These are phyloP conservation scores for Enteromius afrohamiltoni DNA, from an alignment of 2,797 vertebrate species.

Conservation along the genomic window DNA sequence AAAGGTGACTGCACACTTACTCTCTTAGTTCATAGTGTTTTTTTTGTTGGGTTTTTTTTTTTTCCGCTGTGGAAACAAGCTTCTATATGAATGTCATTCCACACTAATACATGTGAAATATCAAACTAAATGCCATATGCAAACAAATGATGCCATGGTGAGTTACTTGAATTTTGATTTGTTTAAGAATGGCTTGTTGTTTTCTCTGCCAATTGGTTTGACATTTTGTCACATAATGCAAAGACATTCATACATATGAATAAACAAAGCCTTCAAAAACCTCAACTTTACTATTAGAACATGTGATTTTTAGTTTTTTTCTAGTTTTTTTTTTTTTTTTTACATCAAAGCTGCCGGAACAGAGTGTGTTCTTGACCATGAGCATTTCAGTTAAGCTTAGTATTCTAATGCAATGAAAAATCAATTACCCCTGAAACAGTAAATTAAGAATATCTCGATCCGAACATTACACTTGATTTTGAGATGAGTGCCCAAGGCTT, in stretches of 20 bases:
- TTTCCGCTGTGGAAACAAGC: no score
- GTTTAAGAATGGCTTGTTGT: no score
- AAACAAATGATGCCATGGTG: no score
- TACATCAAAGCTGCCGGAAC: neutral
- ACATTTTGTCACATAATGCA: neutral
- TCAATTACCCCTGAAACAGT: neutral
- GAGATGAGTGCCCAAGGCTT: neutral
- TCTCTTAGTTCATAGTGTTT: no score
- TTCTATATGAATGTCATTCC: no score
- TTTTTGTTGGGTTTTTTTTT: no score
- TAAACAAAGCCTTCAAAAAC: neutral
- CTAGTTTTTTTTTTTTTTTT: neutral
- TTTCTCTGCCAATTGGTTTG: neutral
- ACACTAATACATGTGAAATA: no score
- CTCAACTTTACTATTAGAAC: neutral
- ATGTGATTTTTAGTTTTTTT: neutral
- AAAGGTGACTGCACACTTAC: no score
- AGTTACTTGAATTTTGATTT: neutral
- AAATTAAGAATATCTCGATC: neutral
- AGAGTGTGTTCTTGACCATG: neutral
- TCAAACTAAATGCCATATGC: no score
- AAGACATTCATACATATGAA: neutral
- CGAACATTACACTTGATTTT: neutral
- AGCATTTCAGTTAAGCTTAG: neutral
- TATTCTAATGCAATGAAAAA: neutral